Evolutionary conservation across 2,113 vertebrate genomes (phyloP).

Genomic region (Odocoileus hemionus): DNA sequence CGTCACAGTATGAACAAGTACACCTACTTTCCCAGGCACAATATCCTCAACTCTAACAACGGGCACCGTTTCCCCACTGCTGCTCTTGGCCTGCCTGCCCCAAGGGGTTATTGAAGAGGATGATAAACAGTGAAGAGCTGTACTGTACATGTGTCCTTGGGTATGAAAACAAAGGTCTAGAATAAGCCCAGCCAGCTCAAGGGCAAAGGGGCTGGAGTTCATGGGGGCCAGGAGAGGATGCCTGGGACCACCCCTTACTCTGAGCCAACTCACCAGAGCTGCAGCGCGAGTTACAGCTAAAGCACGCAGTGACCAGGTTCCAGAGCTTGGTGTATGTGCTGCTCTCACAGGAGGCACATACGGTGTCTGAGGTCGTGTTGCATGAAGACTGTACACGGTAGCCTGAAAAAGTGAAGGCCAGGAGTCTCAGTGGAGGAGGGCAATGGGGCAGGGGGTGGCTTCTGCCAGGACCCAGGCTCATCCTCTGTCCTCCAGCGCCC

Average conservation of each 20-base stretch:
- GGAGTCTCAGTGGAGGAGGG: background rate
- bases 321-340: conserved; percentile 69
- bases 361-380: conserved; percentile 43
- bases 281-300: conserved; percentile 74
- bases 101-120: accelerated
- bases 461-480: background rate
- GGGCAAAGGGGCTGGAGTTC: background rate
- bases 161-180: background rate
- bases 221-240: background rate
- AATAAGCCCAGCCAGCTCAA: background rate
- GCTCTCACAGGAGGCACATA: conserved; percentile 64
- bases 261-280: conserved; percentile 38
- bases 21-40: background rate
- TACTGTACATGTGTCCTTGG: accelerated
- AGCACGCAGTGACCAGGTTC: conserved; percentile 67
- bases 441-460: background rate
- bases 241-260: background rate
- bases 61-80: accelerated
- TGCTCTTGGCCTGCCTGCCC: background rate
- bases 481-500: background rate
- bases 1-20: accelerated
- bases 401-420: conserved; percentile 49
- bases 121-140: background rate
- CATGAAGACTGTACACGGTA: conserved; percentile 4
- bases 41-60: background rate